A percentile compares a stretch with the other conserved stretches of the same genome.
These are phyloP conservation scores for Cephalopholis sonnerati DNA, from an alignment of 2,113 vertebrate species.

Conservation along the genomic window DNA sequence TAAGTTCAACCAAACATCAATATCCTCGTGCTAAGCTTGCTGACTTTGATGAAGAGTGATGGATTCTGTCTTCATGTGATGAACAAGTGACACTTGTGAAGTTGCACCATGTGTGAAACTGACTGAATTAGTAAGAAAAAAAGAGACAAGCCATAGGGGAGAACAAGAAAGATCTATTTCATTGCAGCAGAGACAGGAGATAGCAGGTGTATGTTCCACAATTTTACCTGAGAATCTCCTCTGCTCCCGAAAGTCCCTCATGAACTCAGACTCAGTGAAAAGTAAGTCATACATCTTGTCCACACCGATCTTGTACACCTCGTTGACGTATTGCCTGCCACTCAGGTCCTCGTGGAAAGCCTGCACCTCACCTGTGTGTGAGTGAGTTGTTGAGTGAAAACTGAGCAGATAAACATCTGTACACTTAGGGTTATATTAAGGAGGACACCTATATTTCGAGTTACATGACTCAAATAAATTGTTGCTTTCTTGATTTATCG, in stretches of 20 bases:
- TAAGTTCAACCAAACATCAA: too few relatives aligned
- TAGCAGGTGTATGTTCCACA: too few relatives aligned
- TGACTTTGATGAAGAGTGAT: too few relatives aligned
- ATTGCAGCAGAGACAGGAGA: too few relatives aligned
- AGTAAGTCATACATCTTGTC: conserved; percentile 7
- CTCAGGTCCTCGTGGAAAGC: conserved; percentile 5
- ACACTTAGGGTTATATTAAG: not conserved
- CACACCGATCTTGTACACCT: not conserved
- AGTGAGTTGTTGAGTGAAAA: not conserved
- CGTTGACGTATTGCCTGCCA: not conserved
- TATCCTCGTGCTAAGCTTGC: too few relatives aligned
- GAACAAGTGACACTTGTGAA: not conserved
- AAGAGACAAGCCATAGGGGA: too few relatives aligned
- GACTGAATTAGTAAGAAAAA: too few relatives aligned
- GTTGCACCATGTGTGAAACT: too few relatives aligned
- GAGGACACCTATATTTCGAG: not conserved
- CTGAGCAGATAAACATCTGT: not conserved
- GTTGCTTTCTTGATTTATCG: not conserved
- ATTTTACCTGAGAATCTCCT: conserved; percentile 1
- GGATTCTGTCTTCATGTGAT: not conserved
- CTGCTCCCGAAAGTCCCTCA: not conserved
- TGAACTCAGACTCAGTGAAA: conserved; percentile 3
- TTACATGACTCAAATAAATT: not conserved
- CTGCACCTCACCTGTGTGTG: conserved; percentile 2
- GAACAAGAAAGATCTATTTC: too few relatives aligned